Percentiles rank a stretch among this genome's conserved stretches.
Evolutionary conservation across 1,140 invertebrate genomes (phyloP).

Genomic region (Aphis craccivora): DNA sequence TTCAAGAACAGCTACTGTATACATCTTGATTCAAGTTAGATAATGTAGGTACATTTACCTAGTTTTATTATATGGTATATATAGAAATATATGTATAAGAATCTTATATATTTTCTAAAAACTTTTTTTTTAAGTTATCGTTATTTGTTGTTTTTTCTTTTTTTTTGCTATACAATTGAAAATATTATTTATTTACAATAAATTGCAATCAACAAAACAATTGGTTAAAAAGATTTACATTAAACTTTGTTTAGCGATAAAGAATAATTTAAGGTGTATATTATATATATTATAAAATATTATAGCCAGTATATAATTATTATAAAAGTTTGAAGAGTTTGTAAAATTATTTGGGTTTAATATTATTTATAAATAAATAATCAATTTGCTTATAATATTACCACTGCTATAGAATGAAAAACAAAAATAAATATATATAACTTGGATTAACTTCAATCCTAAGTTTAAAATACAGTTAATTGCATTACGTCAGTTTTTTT

Average conservation of each 20-base stretch:
- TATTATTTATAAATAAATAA: not conserved
- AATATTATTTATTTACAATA: not conserved
- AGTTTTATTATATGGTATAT: not conserved
- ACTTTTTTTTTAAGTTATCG: not conserved
- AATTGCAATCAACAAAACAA: not conserved
- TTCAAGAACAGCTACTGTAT: not conserved
- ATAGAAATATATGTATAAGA: not conserved
- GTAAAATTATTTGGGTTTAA: not conserved
- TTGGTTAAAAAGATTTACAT: not conserved
- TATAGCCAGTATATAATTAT: not conserved
- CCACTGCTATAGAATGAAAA: not conserved
- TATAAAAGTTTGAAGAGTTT: not conserved
- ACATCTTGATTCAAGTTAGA: not conserved
- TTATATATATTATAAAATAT: not conserved
- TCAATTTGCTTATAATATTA: not conserved
- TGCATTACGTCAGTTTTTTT: not conserved
- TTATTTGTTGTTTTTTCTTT: not conserved
- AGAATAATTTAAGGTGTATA: constrained; percentile 10
- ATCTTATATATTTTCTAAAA: not conserved
- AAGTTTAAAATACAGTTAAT: not conserved
- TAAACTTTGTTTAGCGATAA: not conserved
- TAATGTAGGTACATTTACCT: not conserved
- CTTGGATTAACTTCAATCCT: not conserved
- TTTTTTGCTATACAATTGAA: not conserved
- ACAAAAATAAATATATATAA: not conserved